Base-by-base conservation (phyloP, 2,888 invertebrate species). In the Oscheius myriophilus region DNA sequence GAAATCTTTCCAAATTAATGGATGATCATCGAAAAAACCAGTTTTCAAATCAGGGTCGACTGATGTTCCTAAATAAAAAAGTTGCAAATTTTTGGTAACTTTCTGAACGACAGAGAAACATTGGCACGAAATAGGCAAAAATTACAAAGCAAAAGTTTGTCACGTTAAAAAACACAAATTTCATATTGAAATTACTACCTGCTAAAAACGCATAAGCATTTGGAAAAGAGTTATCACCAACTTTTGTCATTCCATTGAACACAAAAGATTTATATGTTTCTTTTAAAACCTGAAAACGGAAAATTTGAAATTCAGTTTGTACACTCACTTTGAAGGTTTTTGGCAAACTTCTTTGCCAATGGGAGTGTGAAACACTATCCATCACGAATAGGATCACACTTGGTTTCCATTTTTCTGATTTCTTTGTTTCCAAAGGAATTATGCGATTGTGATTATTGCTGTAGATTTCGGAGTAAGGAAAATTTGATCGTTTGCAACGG, bases 201-300 rank as follows among this genome's bases (percentile, higher is more conserved):
- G 84, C 73, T 1, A 87, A 79, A 82, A 88, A 83, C 0, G 87
- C 87, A 14, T 84, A 82, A 2, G 87, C 84, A 67, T 87, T 87
- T 0, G 87, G 85, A 67, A 87, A 88, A 0, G 87, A 87, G 69
- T 88, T 88, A 70, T 87, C 88, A 3, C 86, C 88, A 11, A 88
- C 87, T 77, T 88, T 88, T 62, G 85, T 87, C 78, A 87, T 88
- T 1, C 88, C 88, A 52, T 74, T 65, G 54, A 78, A 73, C 23
- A 75, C 67, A 53, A 63, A 62, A 41, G 75, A 71, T 25, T 65
- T 49, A 46, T 78, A 78, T n/a, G 57, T 65, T 14, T 51, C 41
- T 16, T 66, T 46, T n/a, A 77, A 54, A 33, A 73, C 68, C 63
- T 73, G 62, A 26, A 74, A 9, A 4, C 12, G 0, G 1, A 52